Evolutionary conservation across 2,797 vertebrate species (phyloP), one percentile per base, ranked within the genome.

Genomic region (Eidolon dupreanum): DNA sequence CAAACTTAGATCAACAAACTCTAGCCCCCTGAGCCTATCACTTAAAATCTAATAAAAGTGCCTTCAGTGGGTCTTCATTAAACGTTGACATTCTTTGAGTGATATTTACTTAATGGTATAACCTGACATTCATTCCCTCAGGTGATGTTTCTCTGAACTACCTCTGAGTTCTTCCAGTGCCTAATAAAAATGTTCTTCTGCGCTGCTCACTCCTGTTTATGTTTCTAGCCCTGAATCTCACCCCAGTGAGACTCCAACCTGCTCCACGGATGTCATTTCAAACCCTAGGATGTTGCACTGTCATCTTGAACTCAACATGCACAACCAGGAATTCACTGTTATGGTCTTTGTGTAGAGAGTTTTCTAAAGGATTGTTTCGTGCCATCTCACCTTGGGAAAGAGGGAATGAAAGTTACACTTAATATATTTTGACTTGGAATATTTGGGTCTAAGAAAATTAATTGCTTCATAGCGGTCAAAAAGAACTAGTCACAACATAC

Each of bases 11-110:
- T 73, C 43, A 38, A 88, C 73, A 93, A 77, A 73, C 74, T 43
- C n/a, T 59, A 86, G 2, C 9, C 90, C 78, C 33, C 61, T 65
- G 26, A 88, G 61, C 5, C 51, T 53, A 26, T 73, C 83, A 74
- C 20, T 88, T 78, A 90, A 79, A 63, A 92, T 88, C 84, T 92
- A 94, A 87, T 92, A 75, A 95, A 96, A 92, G 51, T 74, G 57
- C 36, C 93, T 66, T 81, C 17, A 55, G 46, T 36, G 88, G n/a
- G 70, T 88, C 86, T 94, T 97, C 87, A 84, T 94, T 94, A 89
- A 94, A 81, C 78, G 22, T 28, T 92, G 86, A 57, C 78, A 79
- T 74, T 94, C 57, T 65, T 53, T 55, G 28, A 77, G 17, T 89
- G 38, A 57, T 91, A 63, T 86, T 93, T 96, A 91, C 89, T 61